Evolutionary conservation across 2,797 vertebrate species (phyloP), one percentile per base, ranked within the genome.

Genomic region (Eremophila alpestris): DNA sequence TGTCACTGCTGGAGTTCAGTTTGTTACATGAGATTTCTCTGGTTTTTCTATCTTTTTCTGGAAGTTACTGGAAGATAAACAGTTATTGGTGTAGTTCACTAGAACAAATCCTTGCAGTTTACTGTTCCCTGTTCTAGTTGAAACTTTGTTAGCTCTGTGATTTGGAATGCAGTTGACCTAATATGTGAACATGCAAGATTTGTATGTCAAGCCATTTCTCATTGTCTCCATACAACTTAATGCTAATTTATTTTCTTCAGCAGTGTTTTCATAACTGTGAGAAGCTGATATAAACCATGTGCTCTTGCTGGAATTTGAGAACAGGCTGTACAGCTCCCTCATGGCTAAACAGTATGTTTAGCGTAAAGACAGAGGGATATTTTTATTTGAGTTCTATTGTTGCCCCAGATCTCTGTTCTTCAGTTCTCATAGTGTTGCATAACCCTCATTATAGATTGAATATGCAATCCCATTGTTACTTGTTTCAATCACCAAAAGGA

Each of bases 231-330:
- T 94, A 71, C 54, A 71, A 62, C 54, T 90, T 93, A 70, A 73
- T 2, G 7, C 63, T 77, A 77, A 90, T 96, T 95, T 89, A 86
- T 96, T 96, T 97, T 94, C 88, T 94, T 94, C 83, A 40, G 87
- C 51, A 59, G 45, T 93, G 87, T 96, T 97, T 95, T 93, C 77
- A 48, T 83, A 92, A 89, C 90, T 95, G 15, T 73, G 73, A 95
- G 93, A 93, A 91, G 88, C 90, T 84, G 88, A 82, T 86, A 90
- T 77, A 95, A 96, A 92, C 83, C 84, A 48, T 94, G 94, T 96
- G 93, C 92, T 93, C 59, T 85, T 79, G 65, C 69, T 89, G 95
- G 93, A 94, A 95, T 94, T 94, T 91, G 59, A 94, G 95, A 94
- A 94, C 95, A 95, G 89, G 51, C 81, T 87, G 95, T 96, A 32